Evolutionary conservation across 2,113 vertebrate species (phyloP), one percentile per base, ranked within the genome.

Genomic region (Prunella himalayana): DNA sequence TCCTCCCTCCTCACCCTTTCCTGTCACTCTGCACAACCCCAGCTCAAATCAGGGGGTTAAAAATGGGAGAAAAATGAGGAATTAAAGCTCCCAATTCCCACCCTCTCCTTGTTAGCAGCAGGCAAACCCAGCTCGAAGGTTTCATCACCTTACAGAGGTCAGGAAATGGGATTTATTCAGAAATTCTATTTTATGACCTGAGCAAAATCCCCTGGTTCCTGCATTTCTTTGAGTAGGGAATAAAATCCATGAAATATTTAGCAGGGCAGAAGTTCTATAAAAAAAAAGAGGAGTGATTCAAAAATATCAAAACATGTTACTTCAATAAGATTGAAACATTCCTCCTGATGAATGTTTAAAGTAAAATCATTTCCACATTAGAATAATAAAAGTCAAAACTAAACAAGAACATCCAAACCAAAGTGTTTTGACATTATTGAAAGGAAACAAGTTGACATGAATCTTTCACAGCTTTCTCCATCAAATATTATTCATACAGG

Each of bases 361-460:
- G 44, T 4, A 22, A 73, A 92, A 92, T 79, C 94, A 14, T 31
- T 94, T 71, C 82, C 73, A 75, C 69, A 37, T 84, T 68, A 51
- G 73, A 93, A 91, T 87, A 84, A 93, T 73, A 90, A 19, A 86
- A 96, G 86, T 57, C 86, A 97, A 95, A 96, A 91, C 89, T 39
- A 92, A 97, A 95, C 91, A 95, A 87, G 95, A 91, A 87, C 61
- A 82, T 30, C 95, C 87, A 82, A 95, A 95, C 23, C 86, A 61
- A 61, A 95, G 73, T 86, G 87, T 95, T 97, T 85, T 94, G 94
- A 97, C 95, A 86, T 51, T 41, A 51, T 25, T 81, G 50, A 89
- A 92, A 53, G 41, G 88, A 95, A 96, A 97, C 89, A 75, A 84
- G 56, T 56, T 9, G 65, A 89, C 86, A 56, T 0, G 22, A 92